phyloP scores from a whole-genome alignment of 2,888 invertebrate genomes.

The Caenorhabditis macrosperma region DNA sequence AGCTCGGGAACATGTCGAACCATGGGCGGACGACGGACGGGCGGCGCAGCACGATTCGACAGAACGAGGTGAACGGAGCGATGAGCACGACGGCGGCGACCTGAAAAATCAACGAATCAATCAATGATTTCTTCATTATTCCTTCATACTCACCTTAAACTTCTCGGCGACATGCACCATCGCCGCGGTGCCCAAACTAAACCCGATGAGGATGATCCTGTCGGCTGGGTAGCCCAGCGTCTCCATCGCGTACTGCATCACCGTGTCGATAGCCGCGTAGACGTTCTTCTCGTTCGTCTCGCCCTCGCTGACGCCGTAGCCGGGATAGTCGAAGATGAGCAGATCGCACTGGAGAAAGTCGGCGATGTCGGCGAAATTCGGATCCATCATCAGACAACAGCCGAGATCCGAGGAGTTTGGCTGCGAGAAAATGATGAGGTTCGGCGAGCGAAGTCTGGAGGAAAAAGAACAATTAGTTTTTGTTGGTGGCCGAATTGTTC shows the following conservation, averaged over 20 bases:
- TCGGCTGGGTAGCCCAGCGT: slow-evolving; percentile 55
- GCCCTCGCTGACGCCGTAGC: slow-evolving; percentile 68
- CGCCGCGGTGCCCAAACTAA: slow-evolving; percentile 62
- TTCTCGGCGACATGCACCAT: slow-evolving; percentile 54
- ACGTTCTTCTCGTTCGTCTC: slow-evolving; percentile 58
- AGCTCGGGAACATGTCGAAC: slow-evolving; percentile 65
- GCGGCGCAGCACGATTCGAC: slow-evolving; percentile 54
- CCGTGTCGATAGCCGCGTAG: slow-evolving; percentile 61
- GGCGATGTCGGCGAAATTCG: slow-evolving; percentile 70
- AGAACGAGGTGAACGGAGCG: slow-evolving; percentile 70
- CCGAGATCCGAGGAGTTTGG: slow-evolving; percentile 71
- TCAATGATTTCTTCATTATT: too few relatives aligned
- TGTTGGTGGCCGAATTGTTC: not conserved
- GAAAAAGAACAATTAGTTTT: not conserved
- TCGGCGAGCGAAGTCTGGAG: slow-evolving; percentile 57
- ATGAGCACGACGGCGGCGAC: slow-evolving; percentile 65
- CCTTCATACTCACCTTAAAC: slow-evolving; percentile 49
- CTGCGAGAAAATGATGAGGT: slow-evolving; percentile 68
- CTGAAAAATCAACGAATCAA: too few relatives aligned
- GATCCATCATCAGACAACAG: slow-evolving; percentile 69
- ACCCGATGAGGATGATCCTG: slow-evolving; percentile 67
- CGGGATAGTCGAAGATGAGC: slow-evolving; percentile 69
- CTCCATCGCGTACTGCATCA: slow-evolving; percentile 60
- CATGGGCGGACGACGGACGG: slow-evolving; percentile 31
- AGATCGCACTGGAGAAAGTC: slow-evolving; percentile 69